Evolutionary conservation across 2,113 vertebrate species (phyloP).

Genomic region (Oxyruncus cristatus): DNA sequence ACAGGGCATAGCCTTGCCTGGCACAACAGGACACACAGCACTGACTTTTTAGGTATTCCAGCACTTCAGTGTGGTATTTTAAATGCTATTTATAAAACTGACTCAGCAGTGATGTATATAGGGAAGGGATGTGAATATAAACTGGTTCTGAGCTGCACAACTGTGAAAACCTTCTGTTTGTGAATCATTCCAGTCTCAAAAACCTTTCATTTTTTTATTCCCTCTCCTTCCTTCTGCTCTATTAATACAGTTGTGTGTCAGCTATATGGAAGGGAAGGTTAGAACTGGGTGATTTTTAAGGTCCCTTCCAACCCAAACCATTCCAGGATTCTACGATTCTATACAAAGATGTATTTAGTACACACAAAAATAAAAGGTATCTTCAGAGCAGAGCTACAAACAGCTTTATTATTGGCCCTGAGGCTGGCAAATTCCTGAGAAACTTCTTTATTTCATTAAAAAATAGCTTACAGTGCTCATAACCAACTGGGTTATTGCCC

Average conservation of each 20-base stretch:
- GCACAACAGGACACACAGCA: background rate
- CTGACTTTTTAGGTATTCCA: background rate
- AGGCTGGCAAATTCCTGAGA: background rate
- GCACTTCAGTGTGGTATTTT: background rate
- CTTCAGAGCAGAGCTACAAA: background rate
- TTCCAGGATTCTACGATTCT: background rate
- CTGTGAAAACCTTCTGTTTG: background rate
- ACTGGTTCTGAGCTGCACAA: background rate
- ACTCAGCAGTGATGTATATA: background rate
- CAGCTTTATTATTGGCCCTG: background rate
- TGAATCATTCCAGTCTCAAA: background rate
- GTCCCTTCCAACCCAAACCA: background rate
- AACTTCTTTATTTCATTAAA: background rate
- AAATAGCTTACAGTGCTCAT: background rate
- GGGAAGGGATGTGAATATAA: background rate
- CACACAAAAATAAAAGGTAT: background rate
- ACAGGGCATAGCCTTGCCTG: fast-evolving
- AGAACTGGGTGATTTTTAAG: background rate
- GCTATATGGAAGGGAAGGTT: background rate
- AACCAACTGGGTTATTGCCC: background rate
- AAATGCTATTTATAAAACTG: background rate
- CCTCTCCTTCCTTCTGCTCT: background rate
- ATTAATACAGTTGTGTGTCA: background rate
- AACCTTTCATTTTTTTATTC: fast-evolving
- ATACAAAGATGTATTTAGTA: background rate